Conservation (phyloP, 2,888 invertebrate species). For the Choreutis nemorana region DNA sequence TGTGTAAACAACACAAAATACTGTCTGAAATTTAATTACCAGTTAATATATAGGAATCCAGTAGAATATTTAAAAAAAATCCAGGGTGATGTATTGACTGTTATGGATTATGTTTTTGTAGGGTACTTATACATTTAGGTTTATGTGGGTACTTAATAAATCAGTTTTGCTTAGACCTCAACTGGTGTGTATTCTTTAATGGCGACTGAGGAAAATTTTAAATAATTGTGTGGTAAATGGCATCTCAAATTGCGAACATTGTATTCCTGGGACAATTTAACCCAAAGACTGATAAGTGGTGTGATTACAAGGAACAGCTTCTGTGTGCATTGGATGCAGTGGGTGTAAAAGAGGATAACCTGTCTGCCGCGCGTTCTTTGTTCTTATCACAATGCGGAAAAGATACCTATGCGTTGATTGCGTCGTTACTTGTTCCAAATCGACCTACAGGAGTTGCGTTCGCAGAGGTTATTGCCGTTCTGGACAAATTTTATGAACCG, state of each 20-base stretch:
- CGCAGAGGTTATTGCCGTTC: not conserved
- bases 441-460: not conserved
- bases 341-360: not conserved
- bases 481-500: constrained; percentile 4
- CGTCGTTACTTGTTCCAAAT: not conserved
- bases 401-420: not conserved
- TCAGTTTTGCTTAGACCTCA: no score
- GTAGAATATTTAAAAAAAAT: no score
- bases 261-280: constrained; percentile 3
- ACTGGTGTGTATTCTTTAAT: not conserved
- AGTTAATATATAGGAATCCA: no score
- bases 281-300: constrained; percentile 4
- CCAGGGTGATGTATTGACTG: no score
- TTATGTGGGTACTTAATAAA: no score
- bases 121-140: no score
- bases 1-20: no score
- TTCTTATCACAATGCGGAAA: constrained; percentile 2
- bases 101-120: no score
- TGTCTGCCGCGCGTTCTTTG: not conserved
- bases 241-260: not conserved
- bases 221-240: not conserved
- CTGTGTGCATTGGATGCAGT: constrained; percentile 2
- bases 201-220: not conserved
- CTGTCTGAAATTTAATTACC: no score
- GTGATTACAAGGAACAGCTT: constrained; percentile 3